A percentile compares a stretch with the other conserved stretches of the same genome.
Conservation (phyloP, 2,113 vertebrate genomes). For the Thomomys bottae region DNA sequence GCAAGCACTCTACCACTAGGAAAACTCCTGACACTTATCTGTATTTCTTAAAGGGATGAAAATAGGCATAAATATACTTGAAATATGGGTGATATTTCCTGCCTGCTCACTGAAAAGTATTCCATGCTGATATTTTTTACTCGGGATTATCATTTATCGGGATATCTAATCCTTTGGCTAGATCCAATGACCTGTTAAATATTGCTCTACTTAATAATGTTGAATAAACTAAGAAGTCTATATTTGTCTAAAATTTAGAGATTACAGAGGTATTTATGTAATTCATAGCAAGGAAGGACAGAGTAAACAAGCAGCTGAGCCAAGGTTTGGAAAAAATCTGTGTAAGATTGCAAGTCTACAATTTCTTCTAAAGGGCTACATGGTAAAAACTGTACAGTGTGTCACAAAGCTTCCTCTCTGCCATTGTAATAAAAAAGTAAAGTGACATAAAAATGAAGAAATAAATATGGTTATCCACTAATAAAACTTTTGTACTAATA, state of each 20-base stretch:
- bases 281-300: background rate
- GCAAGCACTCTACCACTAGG: too few relatives aligned
- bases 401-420: background rate
- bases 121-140: background rate
- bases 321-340: background rate
- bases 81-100: background rate
- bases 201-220: background rate
- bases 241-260: background rate
- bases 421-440: background rate
- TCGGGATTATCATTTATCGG: background rate
- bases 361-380: background rate
- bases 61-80: background rate
- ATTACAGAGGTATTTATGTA: background rate
- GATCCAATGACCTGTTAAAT: background rate
- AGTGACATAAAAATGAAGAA: background rate
- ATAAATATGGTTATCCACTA: background rate
- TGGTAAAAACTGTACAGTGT: background rate
- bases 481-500: background rate
- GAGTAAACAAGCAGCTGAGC: background rate
- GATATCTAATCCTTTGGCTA: background rate
- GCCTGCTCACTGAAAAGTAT: background rate
- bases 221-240: background rate
- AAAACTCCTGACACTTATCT: background rate
- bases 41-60: background rate
- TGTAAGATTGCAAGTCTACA: background rate